phyloP scores from a whole-genome alignment of 2,113 vertebrate genomes.

The Melanerpes aurifrons region DNA sequence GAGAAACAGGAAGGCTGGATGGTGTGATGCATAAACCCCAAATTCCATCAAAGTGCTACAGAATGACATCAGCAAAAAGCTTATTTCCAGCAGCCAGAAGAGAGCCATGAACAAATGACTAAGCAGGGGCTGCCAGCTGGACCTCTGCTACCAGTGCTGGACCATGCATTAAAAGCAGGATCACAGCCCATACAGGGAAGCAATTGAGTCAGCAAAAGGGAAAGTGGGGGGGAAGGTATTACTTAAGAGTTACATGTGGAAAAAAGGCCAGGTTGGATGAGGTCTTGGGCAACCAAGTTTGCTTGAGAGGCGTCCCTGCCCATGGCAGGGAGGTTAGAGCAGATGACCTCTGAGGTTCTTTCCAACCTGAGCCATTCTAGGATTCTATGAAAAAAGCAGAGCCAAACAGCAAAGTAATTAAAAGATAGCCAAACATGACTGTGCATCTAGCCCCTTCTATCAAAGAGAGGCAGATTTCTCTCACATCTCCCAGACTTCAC shows the following conservation, averaged over 20 bases:
- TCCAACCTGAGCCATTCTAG: too few relatives aligned
- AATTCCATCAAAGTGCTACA: neutral
- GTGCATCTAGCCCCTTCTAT: neutral
- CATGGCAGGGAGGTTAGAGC: too few relatives aligned
- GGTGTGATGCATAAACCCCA: neutral
- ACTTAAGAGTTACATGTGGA: too few relatives aligned
- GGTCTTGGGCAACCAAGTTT: too few relatives aligned
- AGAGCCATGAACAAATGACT: neutral
- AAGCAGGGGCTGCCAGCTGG: neutral
- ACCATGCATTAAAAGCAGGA: neutral
- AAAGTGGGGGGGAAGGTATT: neutral
- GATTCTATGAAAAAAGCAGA: neutral
- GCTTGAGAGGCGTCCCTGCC: too few relatives aligned
- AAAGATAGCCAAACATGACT: neutral
- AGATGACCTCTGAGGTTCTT: too few relatives aligned
- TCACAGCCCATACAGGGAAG: neutral
- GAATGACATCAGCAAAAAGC: neutral
- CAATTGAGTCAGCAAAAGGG: neutral
- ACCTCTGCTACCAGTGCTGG: neutral
- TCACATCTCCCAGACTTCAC: neutral
- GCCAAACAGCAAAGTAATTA: neutral
- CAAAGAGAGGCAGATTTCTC: neutral
- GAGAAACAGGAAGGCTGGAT: neutral
- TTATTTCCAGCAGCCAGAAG: neutral
- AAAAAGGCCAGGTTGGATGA: too few relatives aligned